Conservation (phyloP, 1,140 invertebrate genomes). For the Cotesia glomerata region DNA sequence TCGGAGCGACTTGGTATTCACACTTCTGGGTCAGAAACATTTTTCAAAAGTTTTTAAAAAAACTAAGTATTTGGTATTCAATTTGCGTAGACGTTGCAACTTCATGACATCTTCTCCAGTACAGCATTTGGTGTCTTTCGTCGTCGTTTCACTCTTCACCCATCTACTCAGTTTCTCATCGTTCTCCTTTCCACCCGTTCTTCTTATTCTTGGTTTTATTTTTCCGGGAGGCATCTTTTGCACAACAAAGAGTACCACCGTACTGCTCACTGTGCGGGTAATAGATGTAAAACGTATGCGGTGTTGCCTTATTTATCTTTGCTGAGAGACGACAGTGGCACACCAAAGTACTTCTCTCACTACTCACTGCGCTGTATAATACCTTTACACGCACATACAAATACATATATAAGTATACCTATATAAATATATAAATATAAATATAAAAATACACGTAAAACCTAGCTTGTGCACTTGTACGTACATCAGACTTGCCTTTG, state of each 20-base stretch:
- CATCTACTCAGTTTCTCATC: not conserved
- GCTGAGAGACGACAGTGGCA: conserved; percentile 14
- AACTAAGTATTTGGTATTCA: conserved; percentile 33
- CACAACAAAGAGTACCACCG: not conserved
- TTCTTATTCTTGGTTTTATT: not conserved
- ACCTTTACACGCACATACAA: not conserved
- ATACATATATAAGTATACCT: too few species aligned
- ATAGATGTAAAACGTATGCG: conserved; percentile 39
- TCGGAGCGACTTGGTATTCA: conserved; percentile 32
- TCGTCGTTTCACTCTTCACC: too few species aligned
- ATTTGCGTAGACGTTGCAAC: conserved; percentile 30
- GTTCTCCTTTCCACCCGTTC: not conserved
- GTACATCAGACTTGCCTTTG: not conserved
- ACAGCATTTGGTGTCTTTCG: not conserved
- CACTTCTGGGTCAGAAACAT: conserved; percentile 16
- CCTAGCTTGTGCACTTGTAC: too few species aligned
- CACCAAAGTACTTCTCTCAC: conserved; percentile 5
- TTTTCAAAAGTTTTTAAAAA: conserved; percentile 34
- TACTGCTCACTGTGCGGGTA: conserved; percentile 13
- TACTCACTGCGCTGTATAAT: not conserved
- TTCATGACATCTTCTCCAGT: not conserved
- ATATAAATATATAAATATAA: too few species aligned
- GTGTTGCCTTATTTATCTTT: conserved; percentile 30
- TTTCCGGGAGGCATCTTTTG: not conserved
- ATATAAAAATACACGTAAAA: too few species aligned